These are phyloP conservation scores for Pomacea maculata DNA, from an alignment of 1,140 invertebrate species.

Conservation along the genomic window DNA sequence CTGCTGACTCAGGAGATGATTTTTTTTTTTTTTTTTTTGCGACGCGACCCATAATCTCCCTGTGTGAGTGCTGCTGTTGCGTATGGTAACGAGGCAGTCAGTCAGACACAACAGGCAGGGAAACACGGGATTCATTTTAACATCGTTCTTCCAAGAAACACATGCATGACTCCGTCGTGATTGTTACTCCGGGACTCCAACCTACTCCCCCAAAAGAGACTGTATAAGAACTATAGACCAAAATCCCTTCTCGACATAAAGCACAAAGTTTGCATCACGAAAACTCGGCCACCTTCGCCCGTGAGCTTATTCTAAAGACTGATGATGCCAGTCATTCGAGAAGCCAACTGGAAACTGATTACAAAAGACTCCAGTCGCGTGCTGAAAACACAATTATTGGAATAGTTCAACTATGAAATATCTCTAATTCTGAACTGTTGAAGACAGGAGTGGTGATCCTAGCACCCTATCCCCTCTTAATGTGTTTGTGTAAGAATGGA, in stretches of 20 bases:
- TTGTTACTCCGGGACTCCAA: background rate
- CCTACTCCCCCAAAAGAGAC: background rate
- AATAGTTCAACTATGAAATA: too few species aligned
- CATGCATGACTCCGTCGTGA: background rate
- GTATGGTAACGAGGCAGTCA: background rate
- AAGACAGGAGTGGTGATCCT: too few species aligned
- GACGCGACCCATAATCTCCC: constrained; percentile 19
- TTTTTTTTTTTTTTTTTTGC: too few species aligned
- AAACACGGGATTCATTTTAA: constrained; percentile 13
- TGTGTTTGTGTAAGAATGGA: too few species aligned
- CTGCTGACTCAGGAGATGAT: background rate
- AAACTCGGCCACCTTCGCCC: background rate
- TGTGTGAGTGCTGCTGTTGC: constrained; percentile 23
- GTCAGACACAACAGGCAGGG: constrained; percentile 25
- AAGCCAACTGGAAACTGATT: too few species aligned
- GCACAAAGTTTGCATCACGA: background rate
- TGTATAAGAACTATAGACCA: background rate
- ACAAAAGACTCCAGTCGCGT: too few species aligned
- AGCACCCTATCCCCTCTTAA: too few species aligned
- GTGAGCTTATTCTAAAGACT: too few species aligned
- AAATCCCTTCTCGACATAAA: background rate
- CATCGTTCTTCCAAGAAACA: background rate
- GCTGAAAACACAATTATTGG: too few species aligned
- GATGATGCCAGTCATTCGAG: too few species aligned
- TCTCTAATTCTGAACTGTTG: too few species aligned